Conservation (phyloP, 2,888 invertebrate species). For the Gnatocerus cornutus region DNA sequence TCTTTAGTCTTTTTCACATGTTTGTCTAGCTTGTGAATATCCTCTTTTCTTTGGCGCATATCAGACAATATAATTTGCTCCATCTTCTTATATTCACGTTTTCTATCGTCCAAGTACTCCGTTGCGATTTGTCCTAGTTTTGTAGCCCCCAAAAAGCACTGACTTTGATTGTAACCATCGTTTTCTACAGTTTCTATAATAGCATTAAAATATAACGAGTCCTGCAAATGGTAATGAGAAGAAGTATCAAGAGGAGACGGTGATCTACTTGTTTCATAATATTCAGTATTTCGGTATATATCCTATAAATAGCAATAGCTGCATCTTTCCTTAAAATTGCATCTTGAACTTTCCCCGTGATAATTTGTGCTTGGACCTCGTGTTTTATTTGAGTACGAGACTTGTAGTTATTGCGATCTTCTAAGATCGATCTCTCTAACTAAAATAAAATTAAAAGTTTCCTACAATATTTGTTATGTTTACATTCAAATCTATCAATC, state of each 20-base stretch:
- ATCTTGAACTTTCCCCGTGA: slow-evolving; percentile 77
- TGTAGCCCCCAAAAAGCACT: slow-evolving; percentile 77
- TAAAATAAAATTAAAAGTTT: slow-evolving; percentile 58
- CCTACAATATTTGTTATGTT: neutral
- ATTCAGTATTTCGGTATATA: slow-evolving; percentile 77
- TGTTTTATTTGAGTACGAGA: slow-evolving; percentile 52
- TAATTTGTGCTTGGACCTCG: slow-evolving; percentile 75
- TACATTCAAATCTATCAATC: slow-evolving; percentile 76
- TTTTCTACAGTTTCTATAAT: slow-evolving; percentile 75
- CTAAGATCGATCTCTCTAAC: slow-evolving; percentile 73
- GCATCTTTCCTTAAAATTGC: slow-evolving; percentile 78
- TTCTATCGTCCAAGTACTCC: slow-evolving; percentile 79
- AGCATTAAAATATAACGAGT: slow-evolving; percentile 78
- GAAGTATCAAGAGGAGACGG: too few relatives aligned
- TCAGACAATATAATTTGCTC: slow-evolving; percentile 77
- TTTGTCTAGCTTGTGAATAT: slow-evolving; percentile 72
- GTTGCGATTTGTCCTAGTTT: slow-evolving; percentile 80
- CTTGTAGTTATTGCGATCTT: slow-evolving; percentile 73
- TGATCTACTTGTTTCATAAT: slow-evolving; percentile 76
- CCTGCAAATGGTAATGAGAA: slow-evolving; percentile 69
- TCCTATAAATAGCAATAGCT: slow-evolving; percentile 77
- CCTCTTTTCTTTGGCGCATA: slow-evolving; percentile 76
- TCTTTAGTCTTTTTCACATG: slow-evolving; percentile 69
- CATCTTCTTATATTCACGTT: slow-evolving; percentile 75
- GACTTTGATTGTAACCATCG: slow-evolving; percentile 77